These are phyloP conservation scores for Polypedilum vanderplanki DNA, from an alignment of 1,140 invertebrate genomes.

Conservation along the genomic window DNA sequence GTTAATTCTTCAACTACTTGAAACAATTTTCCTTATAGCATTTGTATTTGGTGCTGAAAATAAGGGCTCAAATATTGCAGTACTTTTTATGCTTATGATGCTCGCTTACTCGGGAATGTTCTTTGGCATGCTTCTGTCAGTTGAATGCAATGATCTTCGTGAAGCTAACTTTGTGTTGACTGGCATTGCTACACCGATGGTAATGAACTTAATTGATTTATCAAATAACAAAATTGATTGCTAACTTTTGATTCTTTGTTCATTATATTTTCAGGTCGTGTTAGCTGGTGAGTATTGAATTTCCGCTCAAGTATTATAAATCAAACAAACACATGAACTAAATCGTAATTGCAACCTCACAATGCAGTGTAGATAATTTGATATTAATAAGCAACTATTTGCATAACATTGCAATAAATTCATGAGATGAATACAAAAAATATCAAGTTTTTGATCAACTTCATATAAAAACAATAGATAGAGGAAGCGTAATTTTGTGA, in stretches of 20 bases:
- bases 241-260: too few species aligned
- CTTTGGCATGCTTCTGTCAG: constrained; percentile 64
- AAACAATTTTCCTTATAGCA: constrained; percentile 55
- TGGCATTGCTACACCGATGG: constrained; percentile 80
- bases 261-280: neutral
- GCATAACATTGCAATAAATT: too few species aligned
- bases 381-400: too few species aligned
- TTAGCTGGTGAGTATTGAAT: neutral
- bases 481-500: too few species aligned
- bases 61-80: constrained; percentile 51
- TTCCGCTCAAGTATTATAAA: neutral
- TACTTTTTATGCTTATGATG: constrained; percentile 51
- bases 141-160: constrained; percentile 66
- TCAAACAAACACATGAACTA: neutral
- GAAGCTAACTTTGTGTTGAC: constrained; percentile 75
- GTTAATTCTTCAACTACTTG: constrained; percentile 60
- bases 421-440: too few species aligned
- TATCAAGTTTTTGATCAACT: too few species aligned
- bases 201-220: constrained; percentile 61
- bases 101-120: constrained; percentile 62
- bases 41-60: constrained; percentile 53
- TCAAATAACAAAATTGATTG: too few species aligned
- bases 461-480: too few species aligned
- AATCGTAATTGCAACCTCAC: too few species aligned
- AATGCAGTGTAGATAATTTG: too few species aligned